phyloP scores from a whole-genome alignment of 2,797 vertebrate genomes.

The Sitta carolinensis region DNA sequence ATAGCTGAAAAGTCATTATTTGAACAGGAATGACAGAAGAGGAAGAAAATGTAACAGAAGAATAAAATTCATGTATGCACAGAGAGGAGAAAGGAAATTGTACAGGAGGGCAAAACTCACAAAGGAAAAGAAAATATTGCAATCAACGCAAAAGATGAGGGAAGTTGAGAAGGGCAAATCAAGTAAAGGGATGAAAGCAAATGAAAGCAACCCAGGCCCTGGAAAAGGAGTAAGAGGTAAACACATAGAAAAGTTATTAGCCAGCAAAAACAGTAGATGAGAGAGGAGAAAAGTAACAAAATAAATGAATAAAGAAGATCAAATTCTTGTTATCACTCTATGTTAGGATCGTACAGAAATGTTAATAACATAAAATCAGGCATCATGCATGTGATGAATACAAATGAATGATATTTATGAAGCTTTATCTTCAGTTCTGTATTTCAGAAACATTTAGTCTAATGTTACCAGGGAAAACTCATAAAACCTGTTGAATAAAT shows the following conservation, averaged over 20 bases:
- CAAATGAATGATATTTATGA: background rate
- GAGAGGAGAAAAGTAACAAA: background rate
- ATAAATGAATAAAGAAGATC: background rate
- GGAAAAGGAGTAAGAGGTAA: background rate
- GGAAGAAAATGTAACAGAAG: background rate
- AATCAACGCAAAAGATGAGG: conserved; percentile 6
- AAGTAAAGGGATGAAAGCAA: background rate
- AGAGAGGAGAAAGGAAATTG: background rate
- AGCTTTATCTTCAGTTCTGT: background rate
- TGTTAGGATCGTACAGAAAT: background rate
- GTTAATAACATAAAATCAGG: background rate
- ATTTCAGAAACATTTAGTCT: background rate
- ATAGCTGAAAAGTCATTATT: background rate
- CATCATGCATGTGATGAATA: background rate
- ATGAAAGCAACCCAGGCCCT: background rate
- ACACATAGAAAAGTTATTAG: background rate
- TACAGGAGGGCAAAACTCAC: background rate
- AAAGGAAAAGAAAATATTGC: background rate
- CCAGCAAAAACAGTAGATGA: background rate
- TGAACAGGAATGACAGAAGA: background rate
- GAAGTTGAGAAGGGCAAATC: conserved; percentile 6
- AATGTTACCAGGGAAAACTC: background rate
- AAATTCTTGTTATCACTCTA: background rate
- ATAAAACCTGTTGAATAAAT: background rate
- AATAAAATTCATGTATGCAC: background rate